These are phyloP conservation scores for Drosophila greeni DNA, from an alignment of 2,888 invertebrate genomes.

Conservation along the genomic window DNA sequence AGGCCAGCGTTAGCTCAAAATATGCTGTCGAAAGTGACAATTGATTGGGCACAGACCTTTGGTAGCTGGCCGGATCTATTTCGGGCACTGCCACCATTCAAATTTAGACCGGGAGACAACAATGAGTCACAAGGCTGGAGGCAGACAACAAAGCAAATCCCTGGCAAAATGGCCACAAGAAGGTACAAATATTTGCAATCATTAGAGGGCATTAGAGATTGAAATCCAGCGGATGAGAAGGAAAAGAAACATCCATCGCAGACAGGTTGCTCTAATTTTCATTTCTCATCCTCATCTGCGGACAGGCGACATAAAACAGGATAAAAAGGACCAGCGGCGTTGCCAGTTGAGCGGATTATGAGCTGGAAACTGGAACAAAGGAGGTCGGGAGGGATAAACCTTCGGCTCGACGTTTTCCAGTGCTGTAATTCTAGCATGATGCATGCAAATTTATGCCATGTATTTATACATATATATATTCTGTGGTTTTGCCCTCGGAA, in stretches of 20 bases:
- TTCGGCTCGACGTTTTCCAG: slow-evolving; percentile 1
- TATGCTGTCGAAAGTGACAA: slow-evolving; percentile 70
- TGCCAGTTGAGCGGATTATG: slow-evolving; percentile 67
- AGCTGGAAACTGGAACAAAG: slow-evolving; percentile 38
- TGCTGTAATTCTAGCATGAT: slow-evolving; percentile 54
- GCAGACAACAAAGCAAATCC: slow-evolving; percentile 39
- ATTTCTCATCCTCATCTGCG: slow-evolving; percentile 18
- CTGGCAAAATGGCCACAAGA: slow-evolving; percentile 30
- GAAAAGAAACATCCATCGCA: slow-evolving; percentile 24
- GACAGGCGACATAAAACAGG: slow-evolving; percentile 66
- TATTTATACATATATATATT: slow-evolving; percentile 27
- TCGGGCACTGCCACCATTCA: slow-evolving; percentile 43
- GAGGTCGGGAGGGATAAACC: slow-evolving; percentile 25
- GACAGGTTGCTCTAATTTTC: slow-evolving; percentile 67
- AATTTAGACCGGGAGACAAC: slow-evolving; percentile 45
- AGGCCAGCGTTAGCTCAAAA: slow-evolving; percentile 60
- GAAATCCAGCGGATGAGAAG: slow-evolving; percentile 50
- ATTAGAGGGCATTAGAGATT: slow-evolving; percentile 61
- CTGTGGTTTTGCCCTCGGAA: slow-evolving; percentile 46
- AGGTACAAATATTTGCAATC: slow-evolving; percentile 66
- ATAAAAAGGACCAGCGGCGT: slow-evolving; percentile 55
- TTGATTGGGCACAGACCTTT: slow-evolving; percentile 62
- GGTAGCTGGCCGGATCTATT: slow-evolving; percentile 43
- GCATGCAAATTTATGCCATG: slow-evolving; percentile 56
- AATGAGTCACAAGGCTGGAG: slow-evolving; percentile 54